Base-by-base conservation (phyloP, 2,888 invertebrate species). In the Apamea epomidion region DNA sequence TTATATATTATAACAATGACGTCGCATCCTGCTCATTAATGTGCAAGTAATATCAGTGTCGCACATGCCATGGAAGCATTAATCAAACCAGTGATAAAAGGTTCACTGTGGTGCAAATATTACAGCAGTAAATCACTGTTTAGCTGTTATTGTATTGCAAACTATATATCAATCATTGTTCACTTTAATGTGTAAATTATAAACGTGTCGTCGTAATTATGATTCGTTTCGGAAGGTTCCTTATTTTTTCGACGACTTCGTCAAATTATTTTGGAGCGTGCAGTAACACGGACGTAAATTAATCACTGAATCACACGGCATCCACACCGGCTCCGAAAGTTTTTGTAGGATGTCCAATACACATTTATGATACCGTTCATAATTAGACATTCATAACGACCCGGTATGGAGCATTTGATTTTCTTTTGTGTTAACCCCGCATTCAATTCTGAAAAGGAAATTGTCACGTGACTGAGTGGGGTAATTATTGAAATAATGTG, bases 71-170 rank as follows among this genome's bases (percentile, higher is more conserved):
- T 93, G 93, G 93, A 93, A 91, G 91, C 96, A 96, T 96, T 93
- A 94, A 96, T 96, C 95, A 96, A 90, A 90, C 77, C 74, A 88
- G 86, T 93, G 96, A 96, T 96, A 96, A 94, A 92, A 92, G 91
- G 91, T 92, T 92, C 92, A 92, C 88, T 92, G 90, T 89, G 80
- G 93, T 94, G 95, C 94, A 93, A 94, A 94, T 94, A 93, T 92
- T 86, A 88, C 86, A 84, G 80, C 90, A 91, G 93, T 96, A 96
- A 95, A 96, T 96, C 95, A 96, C 88, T 92, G 91, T 91, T 93
- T 92, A 91, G 92, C 92, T 93, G 90, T 93, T 91, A 89, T 90
- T 89, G 84, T 88, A 90, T 88, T 89, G 87, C 87, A 86, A 89
- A 89, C 91, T 86, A 90, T 93, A 93, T 91, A 92, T 93, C 93